Evolutionary conservation across 1,140 invertebrate genomes (phyloP), one percentile per base, ranked within the genome.

Genomic region (Pomacea maculata): DNA sequence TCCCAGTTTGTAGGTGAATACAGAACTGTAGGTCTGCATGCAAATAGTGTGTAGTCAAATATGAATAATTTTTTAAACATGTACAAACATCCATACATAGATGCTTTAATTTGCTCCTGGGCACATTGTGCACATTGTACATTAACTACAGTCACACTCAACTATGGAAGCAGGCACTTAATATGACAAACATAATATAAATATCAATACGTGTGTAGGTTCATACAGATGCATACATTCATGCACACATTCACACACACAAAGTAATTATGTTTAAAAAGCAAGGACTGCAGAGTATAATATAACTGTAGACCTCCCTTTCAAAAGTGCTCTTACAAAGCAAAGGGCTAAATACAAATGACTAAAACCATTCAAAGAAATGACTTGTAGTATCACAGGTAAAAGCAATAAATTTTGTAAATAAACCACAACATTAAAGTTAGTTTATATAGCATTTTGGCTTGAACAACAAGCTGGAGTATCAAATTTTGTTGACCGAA

Each of bases 201-300:
- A 79, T 70, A 68, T 70, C 21, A 52, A 34, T 29, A 9, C 1
- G 52, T 55, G 67, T 21, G 21, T 55, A 67, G n/a, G 52, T 64
- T 21, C 68, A 71, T 25, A 70, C 10, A 79, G 34, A 79, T 70
- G 19, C 29, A 63, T 34, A 78, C 52, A 78, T 64, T 17, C 61
- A 64, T 61, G 63, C 75, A 64, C 75, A 78, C 61, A 78, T n/a
- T 34, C 65, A 78, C 65, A 78, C 65, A 77, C 57, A 76, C 75
- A 76, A 15, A 54, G 55, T 55, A 17, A 76, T n/a, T 55, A 17
- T 29, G 14, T 17, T 61, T 21, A 5, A 76, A 17, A 76, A 15
- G 61, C 75, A 61, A 11, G 19, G 15, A 19, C 52, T 45, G 21
- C 14, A 45, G 74, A 52, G 3, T 3, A 17, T 68, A 21, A 19